Conservation (phyloP, 2,113 vertebrate genomes). For the Fregetta grallaria region DNA sequence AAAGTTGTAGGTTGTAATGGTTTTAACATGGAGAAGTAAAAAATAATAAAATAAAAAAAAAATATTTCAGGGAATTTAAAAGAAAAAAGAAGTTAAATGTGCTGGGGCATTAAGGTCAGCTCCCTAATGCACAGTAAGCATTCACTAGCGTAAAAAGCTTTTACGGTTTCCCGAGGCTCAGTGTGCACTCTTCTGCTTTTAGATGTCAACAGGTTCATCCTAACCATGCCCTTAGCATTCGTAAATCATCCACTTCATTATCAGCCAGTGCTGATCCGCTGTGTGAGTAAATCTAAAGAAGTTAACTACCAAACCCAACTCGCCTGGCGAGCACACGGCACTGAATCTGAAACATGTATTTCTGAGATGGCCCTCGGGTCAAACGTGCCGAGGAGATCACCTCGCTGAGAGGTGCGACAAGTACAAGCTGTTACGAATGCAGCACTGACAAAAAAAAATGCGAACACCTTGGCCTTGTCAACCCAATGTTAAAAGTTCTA, state of each 20-base stretch:
- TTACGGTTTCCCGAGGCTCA: background rate
- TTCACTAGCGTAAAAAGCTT: background rate
- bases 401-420: background rate
- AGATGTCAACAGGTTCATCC: constrained; percentile 26
- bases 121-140: background rate
- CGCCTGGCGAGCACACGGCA: background rate
- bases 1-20: background rate
- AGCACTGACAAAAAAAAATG: background rate
- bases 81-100: background rate
- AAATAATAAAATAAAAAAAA: background rate
- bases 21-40: background rate
- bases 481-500: background rate
- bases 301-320: background rate
- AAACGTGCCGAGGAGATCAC: fast-evolving
- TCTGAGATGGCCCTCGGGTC: background rate
- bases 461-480: background rate
- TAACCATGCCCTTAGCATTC: background rate
- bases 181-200: background rate
- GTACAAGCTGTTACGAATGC: background rate
- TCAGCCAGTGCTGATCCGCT: background rate
- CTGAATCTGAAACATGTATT: background rate
- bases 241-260: constrained; percentile 1
- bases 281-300: background rate
- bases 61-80: background rate
- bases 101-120: background rate